These are phyloP conservation scores for Lepetodrilus schrolli DNA, from an alignment of 2,888 invertebrate species.

Conservation along the genomic window DNA sequence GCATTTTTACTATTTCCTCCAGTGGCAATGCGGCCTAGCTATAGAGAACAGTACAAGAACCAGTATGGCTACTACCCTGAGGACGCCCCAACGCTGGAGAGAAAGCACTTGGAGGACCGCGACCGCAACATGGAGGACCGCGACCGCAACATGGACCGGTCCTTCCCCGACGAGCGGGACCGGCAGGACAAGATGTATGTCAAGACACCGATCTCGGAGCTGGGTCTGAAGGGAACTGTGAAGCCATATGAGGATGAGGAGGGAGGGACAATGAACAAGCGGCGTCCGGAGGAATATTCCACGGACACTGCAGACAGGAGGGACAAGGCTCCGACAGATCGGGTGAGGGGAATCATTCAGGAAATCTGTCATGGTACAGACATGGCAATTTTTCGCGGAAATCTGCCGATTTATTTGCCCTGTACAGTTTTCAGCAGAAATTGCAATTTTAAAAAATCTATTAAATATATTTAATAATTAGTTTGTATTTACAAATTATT, in stretches of 20 bases:
- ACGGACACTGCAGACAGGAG: constrained; percentile 38
- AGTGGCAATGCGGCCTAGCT: constrained; percentile 32
- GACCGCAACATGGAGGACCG: not conserved
- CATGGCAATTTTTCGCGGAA: no score
- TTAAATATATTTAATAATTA: no score
- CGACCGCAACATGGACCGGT: constrained; percentile 19
- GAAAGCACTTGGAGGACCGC: not conserved
- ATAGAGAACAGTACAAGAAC: constrained; percentile 30
- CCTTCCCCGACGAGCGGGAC: constrained; percentile 23
- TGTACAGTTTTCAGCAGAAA: no score
- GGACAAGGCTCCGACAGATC: constrained; percentile 36
- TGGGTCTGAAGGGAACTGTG: constrained; percentile 8
- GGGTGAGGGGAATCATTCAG: constrained; percentile 39
- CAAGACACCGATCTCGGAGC: not conserved
- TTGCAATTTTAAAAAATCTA: no score
- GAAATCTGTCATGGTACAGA: not conserved
- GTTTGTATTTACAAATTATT: no score
- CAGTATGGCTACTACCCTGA: constrained; percentile 26
- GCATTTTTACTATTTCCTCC: no score
- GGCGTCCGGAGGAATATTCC: not conserved
- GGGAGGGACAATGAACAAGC: not conserved
- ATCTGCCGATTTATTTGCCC: no score
- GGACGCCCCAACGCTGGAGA: constrained; percentile 13
- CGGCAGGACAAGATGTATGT: constrained; percentile 24
- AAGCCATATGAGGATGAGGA: not conserved